Base-by-base conservation (phyloP, 1,140 invertebrate genomes). In the Lethrus apterus region DNA sequence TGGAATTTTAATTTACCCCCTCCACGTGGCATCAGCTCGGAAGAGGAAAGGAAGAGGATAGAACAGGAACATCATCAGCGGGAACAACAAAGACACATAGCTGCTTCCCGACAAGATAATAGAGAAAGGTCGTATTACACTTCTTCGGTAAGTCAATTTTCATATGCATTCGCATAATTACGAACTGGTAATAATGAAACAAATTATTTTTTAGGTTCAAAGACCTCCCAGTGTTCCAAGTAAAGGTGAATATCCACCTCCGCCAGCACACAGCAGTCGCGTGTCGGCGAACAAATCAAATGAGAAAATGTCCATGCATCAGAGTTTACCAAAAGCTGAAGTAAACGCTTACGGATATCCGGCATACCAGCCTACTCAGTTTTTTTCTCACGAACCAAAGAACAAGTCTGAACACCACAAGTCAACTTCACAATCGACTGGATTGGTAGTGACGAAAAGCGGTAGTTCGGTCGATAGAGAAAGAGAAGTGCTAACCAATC, bases 321-420 rank as follows among this genome's bases (percentile, higher is more conserved):
- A 72, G 40, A 63, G 71, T n/a, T 63, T 82, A 18, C 77, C 78
- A 23, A 80, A 86, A 65, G 77, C 76, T 15, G 83, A 89, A 61
- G 78, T 84, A 3, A 84, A 81, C 60, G 64, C 83, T 33, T 85
- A 83, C 60, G 76, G 76, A 18, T 84, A 83, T 64, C 75, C 78
- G 43, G 71, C 74, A 9, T 83, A 82, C 57, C 81, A 80, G 51
- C 68, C 70, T 24, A 50, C 65, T 0, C 47, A 46, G 40, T 63
- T 68, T 34, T 70, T 70, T 38, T 60, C 69, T 21, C 70, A 71
- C 53, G 72, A 74, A 30, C 66, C 70, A n/a, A 74, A 73, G 49
- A 58, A 64, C 10, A 71, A 68, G 50, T 60, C 49, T 42, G 70
- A 71, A 10, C 68, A 69, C 51, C 69, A 72, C 29, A 74, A 74